Evolutionary conservation across 2,888 invertebrate genomes (phyloP).

Genomic region (Toxonevra muliebris): DNA sequence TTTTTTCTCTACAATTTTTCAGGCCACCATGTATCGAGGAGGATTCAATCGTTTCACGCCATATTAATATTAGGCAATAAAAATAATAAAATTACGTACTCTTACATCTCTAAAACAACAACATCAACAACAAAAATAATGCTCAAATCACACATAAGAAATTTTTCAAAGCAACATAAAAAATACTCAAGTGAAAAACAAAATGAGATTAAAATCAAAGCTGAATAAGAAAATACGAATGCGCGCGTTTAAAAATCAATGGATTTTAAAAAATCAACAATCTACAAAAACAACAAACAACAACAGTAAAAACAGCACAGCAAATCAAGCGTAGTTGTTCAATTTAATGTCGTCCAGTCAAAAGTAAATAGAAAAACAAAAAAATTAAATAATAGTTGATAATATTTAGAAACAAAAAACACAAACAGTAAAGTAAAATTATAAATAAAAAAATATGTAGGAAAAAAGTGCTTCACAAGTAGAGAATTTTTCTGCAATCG

Average conservation of each 20-base stretch:
- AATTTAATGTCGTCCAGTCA: slow-evolving; percentile 61
- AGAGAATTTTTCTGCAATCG: too few relatives aligned
- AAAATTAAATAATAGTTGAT: slow-evolving; percentile 41
- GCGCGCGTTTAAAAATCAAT: slow-evolving; percentile 32
- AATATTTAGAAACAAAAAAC: slow-evolving; percentile 27
- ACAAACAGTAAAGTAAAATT: too few relatives aligned
- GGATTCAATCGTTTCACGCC: slow-evolving; percentile 95
- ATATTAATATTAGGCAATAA: slow-evolving; percentile 71
- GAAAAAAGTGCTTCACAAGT: too few relatives aligned
- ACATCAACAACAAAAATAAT: slow-evolving; percentile 22
- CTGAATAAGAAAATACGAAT: slow-evolving; percentile 14
- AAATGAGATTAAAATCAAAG: slow-evolving; percentile 30
- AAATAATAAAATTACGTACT: slow-evolving; percentile 40
- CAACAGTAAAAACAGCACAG: slow-evolving; percentile 17
- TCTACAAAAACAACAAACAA: slow-evolving; percentile 15
- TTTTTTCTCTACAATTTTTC: slow-evolving; percentile 57
- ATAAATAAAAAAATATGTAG: too few relatives aligned
- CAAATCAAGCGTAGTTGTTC: slow-evolving; percentile 44
- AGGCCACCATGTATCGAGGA: slow-evolving; percentile 93
- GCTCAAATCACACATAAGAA: slow-evolving; percentile 18
- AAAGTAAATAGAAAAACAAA: slow-evolving; percentile 33
- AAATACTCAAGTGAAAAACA: neutral
- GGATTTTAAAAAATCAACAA: slow-evolving; percentile 30
- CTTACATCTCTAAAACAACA: slow-evolving; percentile 10
- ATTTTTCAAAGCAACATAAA: too few relatives aligned